A percentile compares a stretch with the other conserved stretches of the same genome.
Evolutionary conservation across 2,888 invertebrate genomes (phyloP).

Genomic region (Torymus aiolomorphi): DNA sequence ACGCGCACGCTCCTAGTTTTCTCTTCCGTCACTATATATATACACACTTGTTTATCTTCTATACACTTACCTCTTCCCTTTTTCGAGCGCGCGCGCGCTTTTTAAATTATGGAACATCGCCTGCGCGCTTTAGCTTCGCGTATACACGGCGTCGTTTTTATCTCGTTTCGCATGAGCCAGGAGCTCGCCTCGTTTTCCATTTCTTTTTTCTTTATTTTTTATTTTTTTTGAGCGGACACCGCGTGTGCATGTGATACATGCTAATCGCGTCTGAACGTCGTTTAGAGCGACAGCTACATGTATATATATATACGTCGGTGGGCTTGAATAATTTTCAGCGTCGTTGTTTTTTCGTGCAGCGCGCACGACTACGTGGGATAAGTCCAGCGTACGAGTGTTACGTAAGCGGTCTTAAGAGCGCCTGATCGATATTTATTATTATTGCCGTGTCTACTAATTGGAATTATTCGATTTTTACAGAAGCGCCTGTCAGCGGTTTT

Average conservation of each 20-base stretch:
- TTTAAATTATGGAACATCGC: neutral
- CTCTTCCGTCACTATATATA: neutral
- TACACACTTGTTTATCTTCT: neutral
- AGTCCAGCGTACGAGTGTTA: neutral
- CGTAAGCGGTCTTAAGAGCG: neutral
- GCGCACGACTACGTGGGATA: neutral
- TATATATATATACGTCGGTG: neutral
- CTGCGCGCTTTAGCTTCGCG: too few species aligned
- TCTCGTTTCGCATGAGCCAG: neutral
- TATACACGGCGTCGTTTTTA: too few species aligned
- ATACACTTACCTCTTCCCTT: neutral
- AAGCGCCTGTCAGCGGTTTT: neutral
- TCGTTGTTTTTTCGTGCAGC: neutral
- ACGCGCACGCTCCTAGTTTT: neutral
- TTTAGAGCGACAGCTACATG: conserved; percentile 12
- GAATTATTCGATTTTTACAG: conserved; percentile 19
- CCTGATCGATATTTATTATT: conserved; percentile 26
- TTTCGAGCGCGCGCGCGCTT: neutral
- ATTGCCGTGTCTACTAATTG: conserved; percentile 14
- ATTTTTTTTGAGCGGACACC: too few species aligned
- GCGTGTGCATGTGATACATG: neutral
- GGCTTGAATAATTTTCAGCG: conserved; percentile 23
- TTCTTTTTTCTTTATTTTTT: neutral
- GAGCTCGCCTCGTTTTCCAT: neutral
- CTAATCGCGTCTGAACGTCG: neutral